Percentiles rank a stretch among this genome's conserved stretches.
These are phyloP conservation scores for Dicaeum eximium DNA, from an alignment of 2,113 vertebrate genomes.

Conservation along the genomic window DNA sequence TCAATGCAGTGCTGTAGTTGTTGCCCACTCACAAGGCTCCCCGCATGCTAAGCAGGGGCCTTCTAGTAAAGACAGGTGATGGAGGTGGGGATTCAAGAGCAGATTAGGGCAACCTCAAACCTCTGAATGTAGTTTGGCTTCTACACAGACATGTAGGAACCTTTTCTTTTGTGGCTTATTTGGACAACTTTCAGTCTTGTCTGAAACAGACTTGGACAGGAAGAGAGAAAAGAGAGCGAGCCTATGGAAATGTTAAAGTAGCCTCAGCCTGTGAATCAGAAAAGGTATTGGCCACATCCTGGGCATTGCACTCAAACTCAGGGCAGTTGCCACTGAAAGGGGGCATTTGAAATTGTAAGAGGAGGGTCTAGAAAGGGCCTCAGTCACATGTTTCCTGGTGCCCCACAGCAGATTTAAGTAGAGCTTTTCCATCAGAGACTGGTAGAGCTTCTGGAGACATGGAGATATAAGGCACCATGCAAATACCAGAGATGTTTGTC, in stretches of 20 bases:
- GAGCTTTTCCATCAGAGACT: neutral
- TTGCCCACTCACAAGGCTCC: neutral
- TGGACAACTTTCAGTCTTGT: neutral
- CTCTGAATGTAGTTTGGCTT: neutral
- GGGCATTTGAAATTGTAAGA: neutral
- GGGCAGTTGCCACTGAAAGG: neutral
- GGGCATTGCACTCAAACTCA: neutral
- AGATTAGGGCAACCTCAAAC: neutral
- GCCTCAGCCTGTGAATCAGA: neutral
- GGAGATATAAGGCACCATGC: neutral
- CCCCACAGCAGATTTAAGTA: neutral
- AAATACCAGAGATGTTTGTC: neutral
- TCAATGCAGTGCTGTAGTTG: neutral
- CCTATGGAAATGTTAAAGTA: neutral
- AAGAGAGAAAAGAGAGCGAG: neutral
- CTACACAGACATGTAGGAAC: neutral
- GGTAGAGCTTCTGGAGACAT: neutral
- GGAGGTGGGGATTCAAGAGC: neutral
- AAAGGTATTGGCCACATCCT: neutral
- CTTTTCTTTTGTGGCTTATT: neutral
- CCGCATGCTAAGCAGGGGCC: fast-evolving
- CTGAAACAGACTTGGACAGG: neutral
- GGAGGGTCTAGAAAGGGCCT: neutral
- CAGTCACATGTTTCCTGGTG: neutral
- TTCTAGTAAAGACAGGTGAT: neutral